Conservation (phyloP, 2,888 invertebrate species). For the Helobdella robusta region DNA sequence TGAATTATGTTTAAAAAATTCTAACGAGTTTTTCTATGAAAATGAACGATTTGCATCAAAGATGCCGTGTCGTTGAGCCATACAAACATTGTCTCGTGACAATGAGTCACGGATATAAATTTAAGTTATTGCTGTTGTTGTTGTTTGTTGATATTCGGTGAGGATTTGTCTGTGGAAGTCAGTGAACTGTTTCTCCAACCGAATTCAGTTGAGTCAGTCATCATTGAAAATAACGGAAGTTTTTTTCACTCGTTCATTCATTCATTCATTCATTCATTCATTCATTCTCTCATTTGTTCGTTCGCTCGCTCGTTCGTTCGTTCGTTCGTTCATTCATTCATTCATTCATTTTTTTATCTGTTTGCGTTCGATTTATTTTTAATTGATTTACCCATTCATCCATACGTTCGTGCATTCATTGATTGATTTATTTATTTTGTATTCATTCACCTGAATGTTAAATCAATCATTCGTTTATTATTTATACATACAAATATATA, state of each 20-base stretch:
- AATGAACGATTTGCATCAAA: too few relatives aligned
- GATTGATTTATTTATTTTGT: slow-evolving; percentile 3
- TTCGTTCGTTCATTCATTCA: background rate
- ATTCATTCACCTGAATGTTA: background rate
- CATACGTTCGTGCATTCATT: background rate
- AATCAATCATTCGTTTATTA: background rate
- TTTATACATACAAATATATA: background rate
- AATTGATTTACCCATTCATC: background rate
- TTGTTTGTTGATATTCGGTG: too few relatives aligned
- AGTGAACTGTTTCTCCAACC: too few relatives aligned
- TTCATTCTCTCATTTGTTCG: background rate
- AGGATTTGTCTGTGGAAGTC: too few relatives aligned
- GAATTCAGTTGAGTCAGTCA: too few relatives aligned
- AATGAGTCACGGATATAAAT: too few relatives aligned
- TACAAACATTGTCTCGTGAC: too few relatives aligned
- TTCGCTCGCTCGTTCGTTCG: background rate
- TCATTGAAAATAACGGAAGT: too few relatives aligned
- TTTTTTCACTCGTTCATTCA: background rate
- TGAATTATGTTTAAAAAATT: too few relatives aligned
- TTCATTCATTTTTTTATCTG: background rate
- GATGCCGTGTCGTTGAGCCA: too few relatives aligned
- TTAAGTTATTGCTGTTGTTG: too few relatives aligned
- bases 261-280: slow-evolving; percentile 6
- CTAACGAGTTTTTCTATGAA: too few relatives aligned
- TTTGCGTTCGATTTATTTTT: background rate